Conservation (phyloP, 1,140 invertebrate species). For the Armadillidium nasatum region DNA sequence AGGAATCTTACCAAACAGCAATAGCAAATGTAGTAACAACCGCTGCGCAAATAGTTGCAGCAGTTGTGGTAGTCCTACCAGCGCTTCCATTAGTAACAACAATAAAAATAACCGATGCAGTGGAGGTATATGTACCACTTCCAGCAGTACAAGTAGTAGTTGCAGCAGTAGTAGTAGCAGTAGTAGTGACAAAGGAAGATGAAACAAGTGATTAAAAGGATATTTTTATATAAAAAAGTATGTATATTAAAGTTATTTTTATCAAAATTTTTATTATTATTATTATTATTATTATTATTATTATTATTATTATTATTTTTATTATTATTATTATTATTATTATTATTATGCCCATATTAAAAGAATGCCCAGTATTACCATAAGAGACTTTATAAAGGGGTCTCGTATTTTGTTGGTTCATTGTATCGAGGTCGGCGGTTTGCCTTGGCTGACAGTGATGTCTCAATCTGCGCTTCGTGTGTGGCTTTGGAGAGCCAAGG, state of each 20-base stretch:
- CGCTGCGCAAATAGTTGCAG: slow-evolving; percentile 16
- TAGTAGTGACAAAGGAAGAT: slow-evolving; percentile 3
- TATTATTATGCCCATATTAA: too few relatives aligned
- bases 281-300: too few relatives aligned
- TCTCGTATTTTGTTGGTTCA: slow-evolving; percentile 17
- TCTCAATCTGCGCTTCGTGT: slow-evolving; percentile 39
- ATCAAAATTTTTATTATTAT: too few relatives aligned
- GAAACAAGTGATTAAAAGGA: too few relatives aligned
- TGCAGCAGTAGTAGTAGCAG: slow-evolving; percentile 10
- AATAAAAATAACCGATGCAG: slow-evolving; percentile 24
- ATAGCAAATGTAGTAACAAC: slow-evolving; percentile 26
- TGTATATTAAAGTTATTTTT: background rate
- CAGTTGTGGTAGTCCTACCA: background rate
- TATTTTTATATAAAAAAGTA: background rate
- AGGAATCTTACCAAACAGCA: slow-evolving; percentile 26
- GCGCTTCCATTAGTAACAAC: background rate
- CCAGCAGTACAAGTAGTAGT: slow-evolving; percentile 26
- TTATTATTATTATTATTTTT: slow-evolving; percentile 4
- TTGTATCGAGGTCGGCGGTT: slow-evolving; percentile 39
- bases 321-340: background rate
- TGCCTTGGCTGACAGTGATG: slow-evolving; percentile 42
- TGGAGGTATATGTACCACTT: background rate
- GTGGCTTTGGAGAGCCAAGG: slow-evolving; percentile 16
- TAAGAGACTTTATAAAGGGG: background rate
- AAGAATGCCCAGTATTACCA: background rate